Conservation (phyloP, 2,888 invertebrate species). For the Mycalesis mineus region DNA sequence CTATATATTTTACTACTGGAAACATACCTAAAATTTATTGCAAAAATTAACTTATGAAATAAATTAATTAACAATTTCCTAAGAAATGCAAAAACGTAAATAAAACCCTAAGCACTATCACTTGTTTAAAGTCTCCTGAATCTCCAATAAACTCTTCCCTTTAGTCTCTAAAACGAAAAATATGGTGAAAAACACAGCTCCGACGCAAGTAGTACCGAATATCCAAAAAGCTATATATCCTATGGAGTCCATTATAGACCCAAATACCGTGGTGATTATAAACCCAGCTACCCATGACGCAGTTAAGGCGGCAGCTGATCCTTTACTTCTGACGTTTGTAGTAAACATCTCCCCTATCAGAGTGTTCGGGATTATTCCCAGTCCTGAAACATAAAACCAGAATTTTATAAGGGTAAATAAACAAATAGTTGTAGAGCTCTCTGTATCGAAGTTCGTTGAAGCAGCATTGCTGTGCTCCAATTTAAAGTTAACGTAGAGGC, state of each 20-base stretch:
- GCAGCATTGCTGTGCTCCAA: no score
- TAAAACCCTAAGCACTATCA: background rate
- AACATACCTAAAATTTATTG: no score
- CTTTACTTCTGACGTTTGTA: constrained; percentile 32
- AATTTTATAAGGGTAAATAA: no score
- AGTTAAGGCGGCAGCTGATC: constrained; percentile 28
- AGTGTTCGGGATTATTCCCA: constrained; percentile 32
- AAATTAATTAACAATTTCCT: no score
- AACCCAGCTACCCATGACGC: constrained; percentile 30
- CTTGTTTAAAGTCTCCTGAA: constrained; percentile 77
- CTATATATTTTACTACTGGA: no score
- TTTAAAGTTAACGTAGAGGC: no score
- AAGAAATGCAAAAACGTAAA: no score
- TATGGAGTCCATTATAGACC: constrained; percentile 42
- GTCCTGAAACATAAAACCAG: constrained; percentile 32
- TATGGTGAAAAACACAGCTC: constrained; percentile 80
- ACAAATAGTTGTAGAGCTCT: no score
- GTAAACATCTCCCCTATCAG: constrained; percentile 34
- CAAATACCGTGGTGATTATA: constrained; percentile 28
- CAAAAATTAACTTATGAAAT: no score
- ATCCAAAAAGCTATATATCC: constrained; percentile 83
- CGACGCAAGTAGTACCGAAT: constrained; percentile 61
- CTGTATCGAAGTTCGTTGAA: no score
- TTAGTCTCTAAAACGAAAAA: constrained; percentile 87
- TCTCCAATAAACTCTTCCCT: constrained; percentile 85